phyloP scores from a whole-genome alignment of 30 jellyfish, hydroid and myxozoan genomes.

The Nemopilema nomurai region DNA sequence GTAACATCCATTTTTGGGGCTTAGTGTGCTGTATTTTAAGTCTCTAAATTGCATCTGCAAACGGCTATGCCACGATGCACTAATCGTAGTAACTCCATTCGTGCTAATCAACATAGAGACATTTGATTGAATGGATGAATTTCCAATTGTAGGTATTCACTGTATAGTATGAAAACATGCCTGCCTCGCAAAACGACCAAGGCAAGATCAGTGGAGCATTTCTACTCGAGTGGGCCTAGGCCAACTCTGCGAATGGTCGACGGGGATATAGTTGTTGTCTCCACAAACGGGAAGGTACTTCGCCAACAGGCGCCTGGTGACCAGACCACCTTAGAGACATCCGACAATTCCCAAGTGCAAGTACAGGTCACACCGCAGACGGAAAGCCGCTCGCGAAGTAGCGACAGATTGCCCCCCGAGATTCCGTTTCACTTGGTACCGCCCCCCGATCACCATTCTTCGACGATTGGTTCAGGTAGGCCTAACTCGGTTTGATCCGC shows the following conservation, averaged over 20 bases:
- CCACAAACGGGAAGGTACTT: constrained; percentile 43
- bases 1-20: no score
- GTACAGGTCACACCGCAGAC: constrained; percentile 29
- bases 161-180: constrained; percentile 59
- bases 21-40: no score
- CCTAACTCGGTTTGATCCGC: not conserved
- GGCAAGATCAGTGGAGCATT: constrained; percentile 62
- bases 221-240: constrained; percentile 68
- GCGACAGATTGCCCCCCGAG: constrained; percentile 53
- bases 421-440: constrained; percentile 56
- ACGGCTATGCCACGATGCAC: no score
- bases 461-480: constrained; percentile 51
- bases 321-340: constrained; percentile 46
- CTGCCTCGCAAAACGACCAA: constrained; percentile 52
- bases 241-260: constrained; percentile 70
- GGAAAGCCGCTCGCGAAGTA: constrained; percentile 8
- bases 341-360: constrained; percentile 38
- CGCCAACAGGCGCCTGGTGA: constrained; percentile 61
- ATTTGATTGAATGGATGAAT: not conserved
- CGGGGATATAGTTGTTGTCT: constrained; percentile 61
- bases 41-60: no score
- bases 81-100: no score
- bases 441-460: constrained; percentile 40
- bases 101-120: no score
- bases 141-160: constrained; percentile 19